Base-by-base conservation (phyloP, 2,888 invertebrate genomes). In the Cyclophora albipunctata region DNA sequence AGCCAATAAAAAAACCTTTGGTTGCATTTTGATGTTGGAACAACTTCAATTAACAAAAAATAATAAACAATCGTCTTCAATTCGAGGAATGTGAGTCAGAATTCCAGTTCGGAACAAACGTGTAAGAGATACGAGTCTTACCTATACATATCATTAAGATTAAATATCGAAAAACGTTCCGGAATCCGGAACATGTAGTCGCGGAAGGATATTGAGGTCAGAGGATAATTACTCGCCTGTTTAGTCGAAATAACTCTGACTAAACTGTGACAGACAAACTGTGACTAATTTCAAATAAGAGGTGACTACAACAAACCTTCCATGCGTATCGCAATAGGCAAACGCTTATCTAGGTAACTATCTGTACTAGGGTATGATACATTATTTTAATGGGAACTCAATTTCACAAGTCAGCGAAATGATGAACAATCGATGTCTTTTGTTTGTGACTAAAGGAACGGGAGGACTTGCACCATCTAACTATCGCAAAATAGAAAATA, bases 141-240 rank as follows among this genome's bases (percentile, higher is more conserved):
- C 20, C 20, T 20, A 20, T 53, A 48, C 47, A 53, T 49, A 48
- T 56, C 43, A 54, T 53, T 53, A 55, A 37, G 49, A 48, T 42
- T 37, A 20, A 51, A 40, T 50, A 54, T 46, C 46, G 35, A 55
- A 52, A 53, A 55, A 54, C 34, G 7, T 43, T 33, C 34, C 53
- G 54, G 52, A 60, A 60, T 55, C 58, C 55, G 59, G 58, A 58
- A 60, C 55, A 50, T 45, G 46, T 20, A 20, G 20, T 34, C 50
- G 51, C 66, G 67, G 66, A 73, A 67, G 68, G 53, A 65, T 62
- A 64, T 69, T 59, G 52, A 62, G 66, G 68, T 59, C 64, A 59
- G 59, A 49, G 50, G 62, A 60, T 65, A 68, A 65, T 51, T 51
- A 56, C 50, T 50, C 42, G 48, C 34, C 45, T 54, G 49, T 46